These are phyloP conservation scores for Scaptodrosophila latifasciaeformis DNA, from an alignment of 2,888 invertebrate genomes.

Conservation along the genomic window DNA sequence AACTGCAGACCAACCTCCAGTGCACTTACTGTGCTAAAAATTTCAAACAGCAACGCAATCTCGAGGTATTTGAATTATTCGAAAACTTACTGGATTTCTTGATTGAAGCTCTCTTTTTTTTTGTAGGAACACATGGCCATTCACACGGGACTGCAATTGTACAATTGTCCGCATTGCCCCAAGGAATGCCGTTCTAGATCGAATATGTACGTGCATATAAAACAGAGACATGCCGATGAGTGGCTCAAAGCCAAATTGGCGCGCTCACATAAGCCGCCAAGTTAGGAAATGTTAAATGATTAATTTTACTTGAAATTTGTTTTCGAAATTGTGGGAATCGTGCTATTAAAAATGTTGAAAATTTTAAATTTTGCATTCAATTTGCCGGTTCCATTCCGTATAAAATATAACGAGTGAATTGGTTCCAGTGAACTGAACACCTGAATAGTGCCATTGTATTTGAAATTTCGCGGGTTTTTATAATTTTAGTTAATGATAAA, in stretches of 20 bases:
- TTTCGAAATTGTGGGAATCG: background rate
- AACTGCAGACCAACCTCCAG: constrained; percentile 53
- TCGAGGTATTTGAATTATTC: too few species aligned
- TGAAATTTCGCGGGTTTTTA: too few species aligned
- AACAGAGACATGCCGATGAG: constrained; percentile 65
- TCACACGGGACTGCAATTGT: constrained; percentile 66
- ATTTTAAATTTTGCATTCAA: too few species aligned
- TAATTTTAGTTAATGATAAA: too few species aligned
- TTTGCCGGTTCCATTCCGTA: too few species aligned
- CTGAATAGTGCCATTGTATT: too few species aligned
- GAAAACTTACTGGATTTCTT: too few species aligned
- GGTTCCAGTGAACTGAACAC: too few species aligned
- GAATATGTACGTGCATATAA: constrained; percentile 71
- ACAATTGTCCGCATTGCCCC: constrained; percentile 68
- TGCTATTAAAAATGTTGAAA: too few species aligned
- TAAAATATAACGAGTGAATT: too few species aligned
- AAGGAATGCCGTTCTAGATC: constrained; percentile 69
- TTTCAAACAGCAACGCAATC: constrained; percentile 63
- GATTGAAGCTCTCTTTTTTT: background rate
- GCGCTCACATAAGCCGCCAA: constrained; percentile 51
- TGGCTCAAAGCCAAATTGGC: constrained; percentile 68
- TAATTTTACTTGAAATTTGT: background rate
- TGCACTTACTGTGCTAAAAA: constrained; percentile 67
- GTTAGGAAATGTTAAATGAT: constrained; percentile 1
- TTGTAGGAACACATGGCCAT: constrained; percentile 65